phyloP scores from a whole-genome alignment of 1,140 invertebrate species.

The Musca vetustissima region DNA sequence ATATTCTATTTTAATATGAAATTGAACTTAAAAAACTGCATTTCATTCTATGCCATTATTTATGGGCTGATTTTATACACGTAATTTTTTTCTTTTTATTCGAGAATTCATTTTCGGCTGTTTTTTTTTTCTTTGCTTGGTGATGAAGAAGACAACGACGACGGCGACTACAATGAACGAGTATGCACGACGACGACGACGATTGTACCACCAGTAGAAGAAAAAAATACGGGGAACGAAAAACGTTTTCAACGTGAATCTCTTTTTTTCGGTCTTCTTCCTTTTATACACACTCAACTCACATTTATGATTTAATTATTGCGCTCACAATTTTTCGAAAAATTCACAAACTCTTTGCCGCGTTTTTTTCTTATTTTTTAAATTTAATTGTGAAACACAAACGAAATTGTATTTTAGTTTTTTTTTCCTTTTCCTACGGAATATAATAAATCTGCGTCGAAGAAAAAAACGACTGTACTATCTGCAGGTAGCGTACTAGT shows the following conservation, averaged over 20 bases:
- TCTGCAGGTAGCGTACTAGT: not conserved
- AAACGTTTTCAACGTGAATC: conserved; percentile 26
- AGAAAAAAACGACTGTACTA: conserved; percentile 21
- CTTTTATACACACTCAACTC: not conserved
- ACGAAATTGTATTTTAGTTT: not conserved
- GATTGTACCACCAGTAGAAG: too few species aligned
- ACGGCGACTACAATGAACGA: conserved; percentile 7
- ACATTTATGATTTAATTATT: not conserved
- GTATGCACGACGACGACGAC: conserved; percentile 9
- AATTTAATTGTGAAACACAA: not conserved
- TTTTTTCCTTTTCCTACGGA: too few species aligned
- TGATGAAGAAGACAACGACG: conserved; percentile 1
- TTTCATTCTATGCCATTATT: not conserved
- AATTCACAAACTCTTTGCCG: not conserved
- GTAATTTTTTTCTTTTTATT: conserved; percentile 23
- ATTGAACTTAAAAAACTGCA: not conserved
- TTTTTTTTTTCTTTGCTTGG: conserved; percentile 9
- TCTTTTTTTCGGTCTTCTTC: conserved; percentile 5
- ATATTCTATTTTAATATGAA: not conserved
- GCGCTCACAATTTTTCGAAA: not conserved
- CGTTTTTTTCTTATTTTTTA: not conserved
- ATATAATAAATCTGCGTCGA: conserved; percentile 19
- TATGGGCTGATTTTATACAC: not conserved
- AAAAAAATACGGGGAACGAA: conserved; percentile 4
- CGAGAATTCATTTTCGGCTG: conserved; percentile 5